Base-by-base conservation (phyloP, 2,797 vertebrate genomes). In the Urophycis tenuis region DNA sequence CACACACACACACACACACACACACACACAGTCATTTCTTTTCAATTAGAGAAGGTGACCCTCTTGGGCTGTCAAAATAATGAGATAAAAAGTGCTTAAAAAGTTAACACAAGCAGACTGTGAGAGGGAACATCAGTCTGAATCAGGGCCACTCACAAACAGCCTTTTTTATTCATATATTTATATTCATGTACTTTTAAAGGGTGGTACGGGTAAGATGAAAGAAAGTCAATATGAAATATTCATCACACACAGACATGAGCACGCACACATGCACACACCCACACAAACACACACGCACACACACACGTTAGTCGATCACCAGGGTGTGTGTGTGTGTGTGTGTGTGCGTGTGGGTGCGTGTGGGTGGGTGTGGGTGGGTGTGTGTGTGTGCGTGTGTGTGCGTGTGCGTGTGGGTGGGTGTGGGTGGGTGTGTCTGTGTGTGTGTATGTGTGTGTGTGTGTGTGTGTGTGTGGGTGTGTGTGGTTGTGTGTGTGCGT, bases 1-100 rank as follows among this genome's bases (percentile, higher is more conserved):
- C 76, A 73, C 76, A 71, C 77, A 89, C 53, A 34, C 67, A 49
- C 17, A 41, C 39, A 80, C 74, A 78, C 1, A 8, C 25, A 78
- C 53, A 82, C 71, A 39, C 45, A 74, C 76, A 73, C 76, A 71
- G 25, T 74, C 32, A 78, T 41, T 41, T 41, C 14, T 14, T 14
- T 60, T 60, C 53, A 25, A 25, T 60, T 60, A 60, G 53, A 60
- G 53, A 60, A 60, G 53, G 53, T 60, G 53, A 60, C 53, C 53
- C 53, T 25, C 53, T 60, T 41, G 36, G 30, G 72, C 12, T 30
- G 36, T 29, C 11, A 45, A 60, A 60, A 25, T 60, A 60, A 25
- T 60, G n/a, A 60, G 53, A 60, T 2, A 9, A 25, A 8, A 60
- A 22, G 19, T 53, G 49, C 17, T 22, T 22, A 53, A 53, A 53